Evolutionary conservation across 2,888 invertebrate genomes (phyloP), one percentile per base, ranked within the genome.

Genomic region (Dynastes maya): DNA sequence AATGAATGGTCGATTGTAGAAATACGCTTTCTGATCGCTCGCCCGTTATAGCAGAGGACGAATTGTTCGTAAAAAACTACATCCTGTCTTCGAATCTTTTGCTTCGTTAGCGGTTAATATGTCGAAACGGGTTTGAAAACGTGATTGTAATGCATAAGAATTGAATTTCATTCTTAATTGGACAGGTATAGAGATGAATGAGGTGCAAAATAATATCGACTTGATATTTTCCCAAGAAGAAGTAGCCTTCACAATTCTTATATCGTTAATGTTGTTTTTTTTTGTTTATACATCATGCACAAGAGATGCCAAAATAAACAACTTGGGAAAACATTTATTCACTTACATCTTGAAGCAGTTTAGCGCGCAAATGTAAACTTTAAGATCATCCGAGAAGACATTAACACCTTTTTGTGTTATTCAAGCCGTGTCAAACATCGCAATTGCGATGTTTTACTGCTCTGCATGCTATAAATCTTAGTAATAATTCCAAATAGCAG

Each of bases 71-170:
- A 61, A 29, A 22, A 9, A 11, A 61, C 22, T 2, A 61, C 22
- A 29, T 61, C 58, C 58, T 9, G 58, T 9, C 64, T 64, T 64
- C 64, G 37, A 32, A 16, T 37, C 37, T 64, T 8, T 37, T 64
- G 64, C 32, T 64, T 32, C 37, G 64, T 64, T 64, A 64, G 37
- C 64, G 64, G 13, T 64, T 64, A 40, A 64, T 40, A 32, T 58
- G 40, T 64, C 8, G 37, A 64, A 37, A 29, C 11, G 64, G 40
- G 29, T 64, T 64, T 32, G 64, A 37, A 32, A 22, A 64, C 64
- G 64, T 37, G 64, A 16, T 64, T 40, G 32, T 32, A 64, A 64
- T 64, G 40, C 32, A 32, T 64, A 32, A 32, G n/a, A 64, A 32
- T 37, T 11, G 11, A 64, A 32, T 64, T 64, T 64, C 64, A 64